Evolutionary conservation across 2,113 vertebrate species (phyloP), one percentile per base, ranked within the genome.

Genomic region (Carlito syrichta): DNA sequence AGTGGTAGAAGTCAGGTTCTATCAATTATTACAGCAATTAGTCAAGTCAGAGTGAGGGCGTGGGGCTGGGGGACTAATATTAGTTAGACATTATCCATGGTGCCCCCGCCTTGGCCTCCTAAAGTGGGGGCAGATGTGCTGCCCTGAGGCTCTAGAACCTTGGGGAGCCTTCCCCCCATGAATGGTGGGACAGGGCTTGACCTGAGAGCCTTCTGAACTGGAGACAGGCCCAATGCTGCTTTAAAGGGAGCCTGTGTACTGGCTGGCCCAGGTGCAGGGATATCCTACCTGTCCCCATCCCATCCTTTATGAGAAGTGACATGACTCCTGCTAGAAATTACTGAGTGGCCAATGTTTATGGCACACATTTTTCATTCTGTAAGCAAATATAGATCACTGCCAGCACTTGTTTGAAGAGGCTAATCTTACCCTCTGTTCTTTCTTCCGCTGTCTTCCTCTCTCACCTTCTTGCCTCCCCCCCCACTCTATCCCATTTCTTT

Each of bases 1-100:
- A 96, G 98, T 98, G 98, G 97, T 82, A 97, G 98, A 98, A 99
- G 98, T 99, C 98, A 78, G 98, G 97, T 98, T 99, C 99, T 99
- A 99, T 99, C 99, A 99, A 99, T 99, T 99, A 99, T 99, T 99
- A 98, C 98, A 91, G 98, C 99, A 99, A 99, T 99, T 99, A 99
- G 99, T 99, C 99, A 99, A 98, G 98, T 98, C 98, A 97, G 85
- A 97, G 98, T 88, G 97, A 97, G 98, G 97, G 98, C 89, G 10
- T 93, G 73, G 97, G 98, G 98, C 93, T 98, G 95, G 96, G 86
- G 93, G 71, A 95, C 96, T 98, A 87, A 98, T 99, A 98, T 98
- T 98, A 98, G 98, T 98, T 89, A 91, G 98, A 90, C 71, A 32
- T 98, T 97, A 95, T 77, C 96, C 71, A 63, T 71, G 81, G 89